These are phyloP conservation scores for Orthosia incerta DNA, from an alignment of 2,888 invertebrate genomes.

Conservation along the genomic window DNA sequence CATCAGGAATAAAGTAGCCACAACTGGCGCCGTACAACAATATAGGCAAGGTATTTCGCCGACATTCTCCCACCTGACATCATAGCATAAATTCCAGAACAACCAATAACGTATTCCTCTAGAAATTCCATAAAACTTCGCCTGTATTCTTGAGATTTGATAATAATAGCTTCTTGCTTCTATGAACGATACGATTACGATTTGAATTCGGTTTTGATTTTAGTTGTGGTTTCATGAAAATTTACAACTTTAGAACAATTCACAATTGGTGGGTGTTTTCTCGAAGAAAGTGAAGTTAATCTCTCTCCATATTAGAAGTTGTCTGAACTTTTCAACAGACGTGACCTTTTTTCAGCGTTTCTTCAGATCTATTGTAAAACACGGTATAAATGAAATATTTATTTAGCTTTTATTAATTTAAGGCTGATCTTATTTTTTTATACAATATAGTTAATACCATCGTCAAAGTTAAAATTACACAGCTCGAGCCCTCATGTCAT, in stretches of 20 bases:
- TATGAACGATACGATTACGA: conserved; percentile 23
- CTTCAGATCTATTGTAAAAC: no score
- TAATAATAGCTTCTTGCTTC: conserved; percentile 27
- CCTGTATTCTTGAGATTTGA: conserved; percentile 37
- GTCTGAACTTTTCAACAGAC: no score
- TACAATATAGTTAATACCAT: no score
- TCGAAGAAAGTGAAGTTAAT: no score
- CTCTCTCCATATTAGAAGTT: no score
- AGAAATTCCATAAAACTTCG: conserved; percentile 49
- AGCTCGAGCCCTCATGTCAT: no score
- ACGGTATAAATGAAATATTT: no score
- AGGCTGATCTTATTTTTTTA: no score
- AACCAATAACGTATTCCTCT: conserved; percentile 51
- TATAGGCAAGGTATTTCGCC: conserved; percentile 50
- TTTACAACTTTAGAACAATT: background rate
- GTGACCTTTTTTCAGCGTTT: no score
- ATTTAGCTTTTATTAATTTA: background rate
- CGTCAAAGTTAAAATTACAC: no score
- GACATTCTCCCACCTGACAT: conserved; percentile 66
- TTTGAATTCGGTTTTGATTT: conserved; percentile 22
- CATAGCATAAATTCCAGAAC: conserved; percentile 74
- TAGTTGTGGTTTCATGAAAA: background rate
- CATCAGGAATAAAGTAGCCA: conserved; percentile 58
- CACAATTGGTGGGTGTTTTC: background rate
- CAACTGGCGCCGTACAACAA: conserved; percentile 52